phyloP scores from a whole-genome alignment of 2,797 vertebrate genomes.

The Anguilla marmorata region DNA sequence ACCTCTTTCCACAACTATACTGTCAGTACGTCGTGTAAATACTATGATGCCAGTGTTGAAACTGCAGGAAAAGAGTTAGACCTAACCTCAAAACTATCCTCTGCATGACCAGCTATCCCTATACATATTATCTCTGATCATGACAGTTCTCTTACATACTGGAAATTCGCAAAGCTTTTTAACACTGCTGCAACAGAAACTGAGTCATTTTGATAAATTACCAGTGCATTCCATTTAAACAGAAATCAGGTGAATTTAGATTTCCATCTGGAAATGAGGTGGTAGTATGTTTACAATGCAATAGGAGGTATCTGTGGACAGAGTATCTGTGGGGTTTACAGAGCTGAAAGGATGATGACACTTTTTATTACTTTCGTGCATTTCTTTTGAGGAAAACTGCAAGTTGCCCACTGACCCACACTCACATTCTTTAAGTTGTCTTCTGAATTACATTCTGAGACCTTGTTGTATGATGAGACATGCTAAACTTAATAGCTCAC shows the following conservation, averaged over 20 bases:
- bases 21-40: not conserved
- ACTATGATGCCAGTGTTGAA: not conserved
- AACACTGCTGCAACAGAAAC: not conserved
- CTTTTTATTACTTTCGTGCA: slow-evolving; percentile 31
- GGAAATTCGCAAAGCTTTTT: not conserved
- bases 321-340: slow-evolving; percentile 6
- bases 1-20: not conserved
- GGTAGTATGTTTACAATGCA: not conserved
- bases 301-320: not conserved
- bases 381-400: slow-evolving; percentile 30
- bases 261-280: not conserved
- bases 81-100: not conserved
- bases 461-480: slow-evolving; percentile 10
- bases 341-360: slow-evolving; percentile 10
- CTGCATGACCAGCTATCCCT: not conserved
- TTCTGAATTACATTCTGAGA: not conserved
- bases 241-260: not conserved
- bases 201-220: not conserved
- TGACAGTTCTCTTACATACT: not conserved
- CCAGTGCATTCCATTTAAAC: not conserved
- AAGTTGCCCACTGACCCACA: slow-evolving; percentile 12
- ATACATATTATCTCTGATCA: not conserved
- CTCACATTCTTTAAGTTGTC: slow-evolving; percentile 12
- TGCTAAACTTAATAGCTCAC: slow-evolving; percentile 5
- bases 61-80: not conserved